These are phyloP conservation scores for Acanthiza pusilla DNA, from an alignment of 2,797 vertebrate genomes.

Conservation along the genomic window DNA sequence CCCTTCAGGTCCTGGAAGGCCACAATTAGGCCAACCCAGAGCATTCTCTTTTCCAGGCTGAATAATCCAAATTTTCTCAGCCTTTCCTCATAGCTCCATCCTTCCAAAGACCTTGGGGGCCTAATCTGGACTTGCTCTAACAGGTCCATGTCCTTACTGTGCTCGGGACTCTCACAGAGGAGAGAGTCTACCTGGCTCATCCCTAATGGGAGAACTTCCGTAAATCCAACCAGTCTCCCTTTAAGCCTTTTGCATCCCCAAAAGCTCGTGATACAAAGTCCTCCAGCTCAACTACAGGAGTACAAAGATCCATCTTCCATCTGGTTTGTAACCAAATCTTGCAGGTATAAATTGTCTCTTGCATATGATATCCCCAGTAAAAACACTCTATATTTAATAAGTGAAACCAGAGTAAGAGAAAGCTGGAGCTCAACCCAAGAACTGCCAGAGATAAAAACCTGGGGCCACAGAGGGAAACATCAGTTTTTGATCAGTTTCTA, in stretches of 20 bases:
- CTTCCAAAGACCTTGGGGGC: neutral
- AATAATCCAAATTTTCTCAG: neutral
- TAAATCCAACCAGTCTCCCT: neutral
- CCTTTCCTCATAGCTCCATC: neutral
- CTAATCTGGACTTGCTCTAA: neutral
- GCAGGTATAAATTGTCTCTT: neutral
- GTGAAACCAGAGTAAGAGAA: neutral
- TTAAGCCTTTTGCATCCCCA: neutral
- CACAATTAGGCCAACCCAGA: neutral
- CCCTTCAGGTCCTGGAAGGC: neutral
- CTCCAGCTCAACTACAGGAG: rapidly evolving
- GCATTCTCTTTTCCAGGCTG: neutral
- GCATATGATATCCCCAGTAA: neutral
- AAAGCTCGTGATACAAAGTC: neutral
- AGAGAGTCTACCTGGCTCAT: rapidly evolving
- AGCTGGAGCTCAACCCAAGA: neutral
- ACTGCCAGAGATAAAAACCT: neutral
- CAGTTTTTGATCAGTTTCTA: neutral
- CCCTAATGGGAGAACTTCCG: neutral
- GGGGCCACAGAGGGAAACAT: neutral
- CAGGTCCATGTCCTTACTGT: neutral
- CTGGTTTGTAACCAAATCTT: rapidly evolving
- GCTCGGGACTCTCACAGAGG: neutral
- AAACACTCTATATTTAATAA: neutral
- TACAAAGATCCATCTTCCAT: neutral